phyloP scores from a whole-genome alignment of 92 coral and sea anemone species.

The Umimayanthus kanabou region DNA sequence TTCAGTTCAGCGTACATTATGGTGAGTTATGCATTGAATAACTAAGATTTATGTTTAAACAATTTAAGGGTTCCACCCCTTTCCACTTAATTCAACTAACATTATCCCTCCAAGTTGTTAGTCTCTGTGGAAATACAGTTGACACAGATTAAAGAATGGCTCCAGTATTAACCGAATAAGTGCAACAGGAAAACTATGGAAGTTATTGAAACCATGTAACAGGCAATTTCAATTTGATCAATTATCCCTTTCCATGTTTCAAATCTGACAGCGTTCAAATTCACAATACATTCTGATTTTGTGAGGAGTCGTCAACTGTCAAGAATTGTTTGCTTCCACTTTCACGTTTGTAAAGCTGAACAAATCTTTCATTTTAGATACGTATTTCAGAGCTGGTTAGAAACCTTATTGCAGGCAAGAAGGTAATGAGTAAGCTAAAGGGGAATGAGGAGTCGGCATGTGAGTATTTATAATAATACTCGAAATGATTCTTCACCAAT shows the following conservation, averaged over 20 bases:
- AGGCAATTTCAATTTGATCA: neutral
- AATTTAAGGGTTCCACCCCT: neutral
- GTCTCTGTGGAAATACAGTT: neutral
- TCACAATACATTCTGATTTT: neutral
- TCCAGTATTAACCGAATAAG: neutral
- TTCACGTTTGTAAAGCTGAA: neutral
- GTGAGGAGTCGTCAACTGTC: neutral
- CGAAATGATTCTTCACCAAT: neutral
- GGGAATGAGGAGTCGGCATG: neutral
- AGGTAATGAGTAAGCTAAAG: no score
- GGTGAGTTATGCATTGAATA: neutral
- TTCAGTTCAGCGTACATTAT: neutral
- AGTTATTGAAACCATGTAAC: neutral
- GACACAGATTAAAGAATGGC: neutral
- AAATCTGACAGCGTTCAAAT: neutral
- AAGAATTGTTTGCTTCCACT: neutral
- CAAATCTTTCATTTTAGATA: neutral
- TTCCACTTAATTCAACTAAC: slow-evolving; percentile 1
- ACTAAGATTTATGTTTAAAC: neutral
- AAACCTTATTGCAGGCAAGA: neutral
- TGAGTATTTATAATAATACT: neutral
- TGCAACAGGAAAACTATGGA: no score
- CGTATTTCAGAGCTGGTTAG: neutral
- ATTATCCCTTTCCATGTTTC: neutral
- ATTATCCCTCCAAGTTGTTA: neutral